Conservation (phyloP, 2,888 invertebrate species). For the Xiphydria camelus region DNA sequence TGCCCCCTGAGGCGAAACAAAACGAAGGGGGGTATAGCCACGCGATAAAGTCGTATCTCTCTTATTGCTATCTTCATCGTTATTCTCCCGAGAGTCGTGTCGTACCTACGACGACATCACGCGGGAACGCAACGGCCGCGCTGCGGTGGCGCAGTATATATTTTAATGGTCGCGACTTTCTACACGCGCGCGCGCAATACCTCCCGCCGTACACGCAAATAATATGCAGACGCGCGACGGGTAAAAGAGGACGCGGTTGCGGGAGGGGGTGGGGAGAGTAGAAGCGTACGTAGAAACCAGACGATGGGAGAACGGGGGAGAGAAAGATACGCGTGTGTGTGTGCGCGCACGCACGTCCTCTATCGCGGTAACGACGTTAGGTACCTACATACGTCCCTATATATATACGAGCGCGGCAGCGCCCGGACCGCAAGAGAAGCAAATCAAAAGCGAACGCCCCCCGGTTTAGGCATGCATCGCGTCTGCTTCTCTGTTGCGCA, state of each 20-base stretch:
- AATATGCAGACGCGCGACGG: background rate
- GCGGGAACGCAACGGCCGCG: slow-evolving; percentile 45
- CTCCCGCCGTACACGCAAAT: too few relatives aligned
- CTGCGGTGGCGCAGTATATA: slow-evolving; percentile 34
- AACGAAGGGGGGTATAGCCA: too few relatives aligned
- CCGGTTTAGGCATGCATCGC: slow-evolving; percentile 15
- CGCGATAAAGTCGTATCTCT: slow-evolving; percentile 50
- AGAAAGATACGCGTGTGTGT: too few relatives aligned
- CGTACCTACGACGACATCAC: slow-evolving; percentile 27
- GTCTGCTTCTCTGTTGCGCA: slow-evolving; percentile 7
- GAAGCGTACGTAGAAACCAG: too few relatives aligned
- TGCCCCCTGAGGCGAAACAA: slow-evolving; percentile 14
- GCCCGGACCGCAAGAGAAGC: slow-evolving; percentile 17
- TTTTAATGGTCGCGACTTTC: slow-evolving; percentile 49
- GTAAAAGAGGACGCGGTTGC: too few relatives aligned
- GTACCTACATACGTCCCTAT: slow-evolving; percentile 5
- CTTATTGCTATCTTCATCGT: slow-evolving; percentile 49
- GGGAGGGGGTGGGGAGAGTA: too few relatives aligned
- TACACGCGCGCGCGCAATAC: too few relatives aligned
- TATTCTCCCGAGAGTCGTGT: slow-evolving; percentile 45
- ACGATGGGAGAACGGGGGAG: too few relatives aligned
- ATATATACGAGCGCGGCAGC: too few relatives aligned
- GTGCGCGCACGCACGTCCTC: slow-evolving; percentile 34
- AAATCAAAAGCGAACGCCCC: slow-evolving; percentile 14
- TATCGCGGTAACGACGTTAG: slow-evolving; percentile 38